A percentile compares a stretch with the other conserved stretches of the same genome.
Conservation (phyloP, 1,140 invertebrate species). For the Pachyrhynchus sulphureomaculatus region DNA sequence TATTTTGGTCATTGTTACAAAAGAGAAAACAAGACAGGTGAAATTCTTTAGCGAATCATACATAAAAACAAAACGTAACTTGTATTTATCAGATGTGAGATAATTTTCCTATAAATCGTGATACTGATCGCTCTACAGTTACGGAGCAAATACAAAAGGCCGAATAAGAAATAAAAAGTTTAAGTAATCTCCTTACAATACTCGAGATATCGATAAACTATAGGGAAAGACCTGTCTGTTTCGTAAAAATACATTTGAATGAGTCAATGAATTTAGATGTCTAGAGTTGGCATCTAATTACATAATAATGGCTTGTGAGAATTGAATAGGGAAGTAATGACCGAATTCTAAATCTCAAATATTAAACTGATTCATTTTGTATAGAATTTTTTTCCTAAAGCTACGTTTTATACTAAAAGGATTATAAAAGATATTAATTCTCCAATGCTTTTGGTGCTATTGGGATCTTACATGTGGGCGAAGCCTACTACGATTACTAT, state of each 20-base stretch:
- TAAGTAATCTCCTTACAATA: conserved; percentile 9
- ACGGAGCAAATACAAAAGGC: not conserved
- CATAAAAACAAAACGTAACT: too few relatives aligned
- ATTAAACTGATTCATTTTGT: too few relatives aligned
- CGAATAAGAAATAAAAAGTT: conserved; percentile 1
- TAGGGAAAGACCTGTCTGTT: not conserved
- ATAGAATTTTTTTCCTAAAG: too few relatives aligned
- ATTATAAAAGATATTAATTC: too few relatives aligned
- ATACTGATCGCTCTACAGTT: not conserved
- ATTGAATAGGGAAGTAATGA: not conserved
- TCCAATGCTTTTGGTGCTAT: too few relatives aligned
- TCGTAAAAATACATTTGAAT: conserved; percentile 12
- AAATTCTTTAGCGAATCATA: too few relatives aligned
- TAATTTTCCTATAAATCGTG: not conserved
- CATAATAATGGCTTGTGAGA: not conserved
- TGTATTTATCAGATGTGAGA: too few relatives aligned
- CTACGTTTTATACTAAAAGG: too few relatives aligned
- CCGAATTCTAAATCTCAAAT: not conserved
- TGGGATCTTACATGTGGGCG: too few relatives aligned
- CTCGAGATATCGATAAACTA: conserved; percentile 6
- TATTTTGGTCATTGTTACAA: too few relatives aligned
- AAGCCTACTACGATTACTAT: too few relatives aligned
- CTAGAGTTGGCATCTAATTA: conserved; percentile 4
- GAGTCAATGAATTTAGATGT: conserved; percentile 16
- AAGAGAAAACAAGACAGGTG: too few relatives aligned